Evolutionary conservation across 2,113 vertebrate genomes (phyloP).

Genomic region (Apistogramma diplotaenia): DNA sequence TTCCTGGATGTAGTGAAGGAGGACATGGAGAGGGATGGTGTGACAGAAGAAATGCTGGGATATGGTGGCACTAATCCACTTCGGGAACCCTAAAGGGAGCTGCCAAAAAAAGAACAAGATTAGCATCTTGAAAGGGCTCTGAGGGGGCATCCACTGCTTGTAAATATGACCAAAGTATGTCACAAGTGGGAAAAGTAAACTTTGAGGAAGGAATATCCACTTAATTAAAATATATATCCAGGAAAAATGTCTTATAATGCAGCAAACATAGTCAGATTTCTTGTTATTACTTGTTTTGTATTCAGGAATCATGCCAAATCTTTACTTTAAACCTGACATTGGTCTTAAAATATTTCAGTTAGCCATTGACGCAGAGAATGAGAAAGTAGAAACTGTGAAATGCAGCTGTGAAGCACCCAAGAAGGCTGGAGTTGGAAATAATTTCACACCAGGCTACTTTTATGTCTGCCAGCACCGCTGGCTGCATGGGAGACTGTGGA

Average conservation of each 20-base stretch:
- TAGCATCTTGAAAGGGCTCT: neutral
- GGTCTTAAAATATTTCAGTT: neutral
- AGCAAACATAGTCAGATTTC: neutral
- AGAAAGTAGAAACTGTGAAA: slow-evolving; percentile 1
- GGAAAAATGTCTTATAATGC: neutral
- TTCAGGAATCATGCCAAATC: neutral
- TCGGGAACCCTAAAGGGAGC: neutral
- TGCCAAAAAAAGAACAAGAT: neutral
- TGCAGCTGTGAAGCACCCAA: neutral
- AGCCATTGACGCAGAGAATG: neutral
- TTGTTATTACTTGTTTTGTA: neutral
- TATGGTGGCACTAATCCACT: too few species aligned
- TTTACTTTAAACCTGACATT: neutral
- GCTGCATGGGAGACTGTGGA: neutral
- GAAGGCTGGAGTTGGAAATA: neutral
- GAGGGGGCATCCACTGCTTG: neutral
- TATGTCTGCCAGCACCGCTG: neutral
- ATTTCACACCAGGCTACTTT: slow-evolving; percentile 5
- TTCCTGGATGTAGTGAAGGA: neutral
- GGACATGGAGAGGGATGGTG: neutral
- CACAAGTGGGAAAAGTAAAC: neutral
- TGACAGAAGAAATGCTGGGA: neutral
- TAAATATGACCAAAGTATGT: neutral
- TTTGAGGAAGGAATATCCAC: neutral
- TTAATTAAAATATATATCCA: neutral